These are phyloP conservation scores for Odontomachus brunneus DNA, from an alignment of 1,140 invertebrate genomes.

Conservation along the genomic window DNA sequence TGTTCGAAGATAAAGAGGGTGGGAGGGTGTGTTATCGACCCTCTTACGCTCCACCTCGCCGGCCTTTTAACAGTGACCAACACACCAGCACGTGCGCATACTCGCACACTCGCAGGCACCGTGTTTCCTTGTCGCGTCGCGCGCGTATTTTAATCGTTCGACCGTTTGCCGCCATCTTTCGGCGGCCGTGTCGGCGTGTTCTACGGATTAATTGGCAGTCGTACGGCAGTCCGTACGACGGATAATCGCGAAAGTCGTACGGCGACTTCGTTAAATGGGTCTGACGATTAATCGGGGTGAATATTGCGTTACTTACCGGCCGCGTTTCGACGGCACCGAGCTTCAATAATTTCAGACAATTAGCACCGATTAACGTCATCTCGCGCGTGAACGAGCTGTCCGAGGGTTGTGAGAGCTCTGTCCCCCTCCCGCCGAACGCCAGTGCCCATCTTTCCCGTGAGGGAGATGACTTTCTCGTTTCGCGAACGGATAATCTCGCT, in stretches of 20 bases:
- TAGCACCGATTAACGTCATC: constrained; percentile 45
- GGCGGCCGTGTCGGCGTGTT: constrained; percentile 22
- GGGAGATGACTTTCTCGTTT: no score
- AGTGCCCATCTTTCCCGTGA: no score
- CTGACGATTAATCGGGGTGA: constrained; percentile 36
- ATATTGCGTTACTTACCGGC: constrained; percentile 39
- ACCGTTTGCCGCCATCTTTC: constrained; percentile 38
- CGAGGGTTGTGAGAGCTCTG: constrained; percentile 1
- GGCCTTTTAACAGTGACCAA: constrained; percentile 57
- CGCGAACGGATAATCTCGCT: no score
- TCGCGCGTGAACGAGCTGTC: constrained; percentile 10
- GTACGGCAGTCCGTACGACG: background rate
- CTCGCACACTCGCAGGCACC: background rate
- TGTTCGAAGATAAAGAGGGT: constrained; percentile 65
- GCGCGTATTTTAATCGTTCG: constrained; percentile 44
- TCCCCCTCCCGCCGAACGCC: no score
- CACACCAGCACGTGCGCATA: background rate
- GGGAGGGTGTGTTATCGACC: constrained; percentile 69
- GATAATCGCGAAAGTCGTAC: constrained; percentile 52
- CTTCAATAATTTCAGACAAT: constrained; percentile 33
- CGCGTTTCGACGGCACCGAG: background rate
- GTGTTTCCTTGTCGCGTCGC: constrained; percentile 13
- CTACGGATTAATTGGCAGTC: constrained; percentile 46
- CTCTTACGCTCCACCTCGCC: constrained; percentile 62
- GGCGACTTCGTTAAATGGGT: constrained; percentile 38